Conservation (phyloP, 2,797 vertebrate genomes). For the Danio choprae region DNA sequence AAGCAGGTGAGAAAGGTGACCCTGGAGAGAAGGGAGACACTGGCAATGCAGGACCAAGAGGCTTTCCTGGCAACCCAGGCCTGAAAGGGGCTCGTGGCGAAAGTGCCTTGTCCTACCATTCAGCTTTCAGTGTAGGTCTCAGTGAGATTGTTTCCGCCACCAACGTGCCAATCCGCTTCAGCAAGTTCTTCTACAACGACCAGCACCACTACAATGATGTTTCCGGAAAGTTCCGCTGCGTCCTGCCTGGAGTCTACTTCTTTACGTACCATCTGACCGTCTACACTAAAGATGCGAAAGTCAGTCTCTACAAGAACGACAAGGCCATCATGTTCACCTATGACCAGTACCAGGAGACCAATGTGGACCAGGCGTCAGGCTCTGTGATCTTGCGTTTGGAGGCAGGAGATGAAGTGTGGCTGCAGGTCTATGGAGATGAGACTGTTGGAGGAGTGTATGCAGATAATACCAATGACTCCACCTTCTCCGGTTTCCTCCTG, state of each 20-base stretch:
- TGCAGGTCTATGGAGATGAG: slow-evolving; percentile 78
- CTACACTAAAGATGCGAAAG: slow-evolving; percentile 79
- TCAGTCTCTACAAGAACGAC: slow-evolving; percentile 82
- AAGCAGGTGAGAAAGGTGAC: slow-evolving; percentile 73
- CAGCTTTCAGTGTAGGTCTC: slow-evolving; percentile 84
- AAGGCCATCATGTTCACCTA: slow-evolving; percentile 81
- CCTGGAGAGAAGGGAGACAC: slow-evolving; percentile 65
- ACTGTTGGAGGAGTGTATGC: slow-evolving; percentile 79
- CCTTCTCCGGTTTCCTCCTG: slow-evolving; percentile 85
- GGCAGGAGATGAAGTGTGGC: slow-evolving; percentile 82
- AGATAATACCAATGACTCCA: slow-evolving; percentile 84
- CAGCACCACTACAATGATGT: slow-evolving; percentile 77
- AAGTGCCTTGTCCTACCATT: slow-evolving; percentile 72
- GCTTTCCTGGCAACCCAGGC: slow-evolving; percentile 75
- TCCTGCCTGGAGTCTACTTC: slow-evolving; percentile 78
- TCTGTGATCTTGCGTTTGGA: slow-evolving; percentile 76
- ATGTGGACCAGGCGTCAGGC: slow-evolving; percentile 79
- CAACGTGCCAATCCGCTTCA: slow-evolving; percentile 83
- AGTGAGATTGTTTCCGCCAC: slow-evolving; percentile 64
- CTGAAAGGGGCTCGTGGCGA: slow-evolving; percentile 78
- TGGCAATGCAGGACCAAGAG: slow-evolving; percentile 68
- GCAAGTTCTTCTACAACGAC: slow-evolving; percentile 84
- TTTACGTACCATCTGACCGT: slow-evolving; percentile 86
- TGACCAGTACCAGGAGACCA: slow-evolving; percentile 77
- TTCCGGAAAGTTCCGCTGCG: slow-evolving; percentile 82